These are phyloP conservation scores for Drosophila barbarae DNA, from an alignment of 2,888 invertebrate genomes.

Conservation along the genomic window DNA sequence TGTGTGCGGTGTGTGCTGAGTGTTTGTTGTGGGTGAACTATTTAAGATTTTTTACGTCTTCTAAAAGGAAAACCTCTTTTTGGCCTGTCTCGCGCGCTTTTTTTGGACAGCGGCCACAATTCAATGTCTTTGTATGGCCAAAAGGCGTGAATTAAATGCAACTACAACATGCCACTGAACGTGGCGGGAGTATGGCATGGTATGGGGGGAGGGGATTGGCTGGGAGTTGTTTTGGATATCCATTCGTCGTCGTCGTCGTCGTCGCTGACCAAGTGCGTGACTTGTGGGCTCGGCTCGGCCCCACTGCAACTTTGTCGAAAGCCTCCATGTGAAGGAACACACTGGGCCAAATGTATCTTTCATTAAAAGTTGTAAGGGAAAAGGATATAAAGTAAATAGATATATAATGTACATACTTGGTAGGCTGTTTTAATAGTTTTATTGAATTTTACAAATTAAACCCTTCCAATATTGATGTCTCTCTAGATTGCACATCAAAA, in stretches of 20 bases:
- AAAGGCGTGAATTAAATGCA: slow-evolving; percentile 66
- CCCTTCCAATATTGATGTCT: too few species aligned
- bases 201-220: slow-evolving; percentile 14
- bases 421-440: too few species aligned
- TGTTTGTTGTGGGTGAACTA: slow-evolving; percentile 29
- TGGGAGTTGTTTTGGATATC: slow-evolving; percentile 36
- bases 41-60: slow-evolving; percentile 23
- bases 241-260: slow-evolving; percentile 36
- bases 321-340: slow-evolving; percentile 7
- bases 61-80: slow-evolving; percentile 24
- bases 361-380: not conserved
- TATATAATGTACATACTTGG: not conserved
- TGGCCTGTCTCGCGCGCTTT: slow-evolving; percentile 28
- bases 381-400: too few species aligned
- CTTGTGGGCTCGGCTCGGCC: slow-evolving; percentile 58
- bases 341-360: not conserved
- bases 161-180: slow-evolving; percentile 24
- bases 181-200: not conserved
- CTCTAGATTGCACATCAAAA: not conserved
- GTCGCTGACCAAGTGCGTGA: slow-evolving; percentile 64
- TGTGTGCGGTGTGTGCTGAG: not conserved
- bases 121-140: slow-evolving; percentile 68
- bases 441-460: not conserved
- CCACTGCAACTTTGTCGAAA: slow-evolving; percentile 38
- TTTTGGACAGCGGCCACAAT: slow-evolving; percentile 54